Percentiles rank a stretch among this genome's conserved stretches.
Conservation (phyloP, 2,888 invertebrate species). For the Periphyllus acericola region DNA sequence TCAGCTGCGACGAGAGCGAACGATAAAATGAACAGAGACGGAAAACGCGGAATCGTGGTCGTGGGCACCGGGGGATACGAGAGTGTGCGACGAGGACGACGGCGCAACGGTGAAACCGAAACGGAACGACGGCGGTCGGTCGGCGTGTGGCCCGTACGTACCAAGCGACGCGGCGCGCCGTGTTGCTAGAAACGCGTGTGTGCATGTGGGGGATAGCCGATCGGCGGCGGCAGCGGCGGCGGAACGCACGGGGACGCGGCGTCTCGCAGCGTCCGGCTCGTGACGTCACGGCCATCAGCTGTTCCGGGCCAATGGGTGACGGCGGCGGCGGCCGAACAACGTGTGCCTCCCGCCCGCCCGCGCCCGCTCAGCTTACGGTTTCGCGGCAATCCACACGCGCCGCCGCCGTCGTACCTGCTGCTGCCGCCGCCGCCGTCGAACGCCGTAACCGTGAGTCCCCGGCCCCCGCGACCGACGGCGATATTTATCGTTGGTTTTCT, state of each 20-base stretch:
- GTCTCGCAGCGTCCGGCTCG: conserved; percentile 44
- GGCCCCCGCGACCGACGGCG: too few species aligned
- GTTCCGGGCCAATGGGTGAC: conserved; percentile 40
- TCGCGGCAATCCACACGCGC: conserved; percentile 2
- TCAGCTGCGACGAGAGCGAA: not conserved
- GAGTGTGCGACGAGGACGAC: not conserved
- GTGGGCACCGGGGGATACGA: not conserved
- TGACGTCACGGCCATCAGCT: conserved; percentile 58
- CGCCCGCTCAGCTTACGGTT: not conserved
- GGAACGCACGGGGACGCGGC: conserved; percentile 11
- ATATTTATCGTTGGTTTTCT: too few species aligned
- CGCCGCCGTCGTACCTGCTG: too few species aligned
- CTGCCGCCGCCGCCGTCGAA: too few species aligned
- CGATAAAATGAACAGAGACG: not conserved
- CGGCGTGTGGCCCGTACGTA: not conserved
- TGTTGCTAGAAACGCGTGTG: conserved; percentile 47
- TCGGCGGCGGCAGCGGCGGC: conserved; percentile 7
- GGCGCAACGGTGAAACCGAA: conserved; percentile 22
- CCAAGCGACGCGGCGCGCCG: conserved; percentile 24
- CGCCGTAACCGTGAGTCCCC: too few species aligned
- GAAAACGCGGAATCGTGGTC: not conserved
- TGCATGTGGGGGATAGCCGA: conserved; percentile 58
- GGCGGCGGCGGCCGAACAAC: conserved; percentile 4
- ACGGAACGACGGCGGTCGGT: conserved; percentile 24
- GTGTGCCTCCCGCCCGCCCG: not conserved